phyloP scores from a whole-genome alignment of 2,888 invertebrate species.

The Cerceris ruficornis region DNA sequence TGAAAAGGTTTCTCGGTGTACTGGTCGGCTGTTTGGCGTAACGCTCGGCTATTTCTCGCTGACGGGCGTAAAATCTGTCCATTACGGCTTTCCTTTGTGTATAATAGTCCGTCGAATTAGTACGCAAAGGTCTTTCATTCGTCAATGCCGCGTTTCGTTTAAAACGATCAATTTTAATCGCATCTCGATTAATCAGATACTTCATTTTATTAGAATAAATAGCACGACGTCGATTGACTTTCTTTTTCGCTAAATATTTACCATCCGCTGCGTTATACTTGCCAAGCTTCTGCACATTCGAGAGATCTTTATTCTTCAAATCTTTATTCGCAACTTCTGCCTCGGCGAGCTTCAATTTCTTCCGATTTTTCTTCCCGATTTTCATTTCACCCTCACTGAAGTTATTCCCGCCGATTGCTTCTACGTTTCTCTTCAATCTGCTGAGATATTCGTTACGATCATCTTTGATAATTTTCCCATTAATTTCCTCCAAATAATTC shows the following conservation, averaged over 20 bases:
- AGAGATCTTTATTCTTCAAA: neutral
- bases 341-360: slow-evolving; percentile 18
- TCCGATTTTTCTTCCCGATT: slow-evolving; percentile 13
- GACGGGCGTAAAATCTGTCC: slow-evolving; percentile 68
- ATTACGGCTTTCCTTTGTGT: slow-evolving; percentile 68
- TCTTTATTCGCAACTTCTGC: neutral
- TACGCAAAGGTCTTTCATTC: slow-evolving; percentile 30
- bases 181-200: neutral
- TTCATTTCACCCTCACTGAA: slow-evolving; percentile 8
- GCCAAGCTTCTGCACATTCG: neutral
- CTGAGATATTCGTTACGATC: neutral
- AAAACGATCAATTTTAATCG: neutral
- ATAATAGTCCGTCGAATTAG: slow-evolving; percentile 58
- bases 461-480: too few relatives aligned
- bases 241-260: neutral
- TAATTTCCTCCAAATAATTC: neutral
- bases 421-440: neutral
- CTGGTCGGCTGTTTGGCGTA: slow-evolving; percentile 26
- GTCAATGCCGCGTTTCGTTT: neutral
- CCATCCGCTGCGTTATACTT: neutral
- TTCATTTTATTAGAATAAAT: neutral
- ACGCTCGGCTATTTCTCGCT: slow-evolving; percentile 59
- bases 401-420: neutral
- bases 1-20: neutral
- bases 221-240: neutral